A percentile compares a stretch with the other conserved stretches of the same genome.
Evolutionary conservation across 2,113 vertebrate genomes (phyloP).

Genomic region (Oryzias javanicus): DNA sequence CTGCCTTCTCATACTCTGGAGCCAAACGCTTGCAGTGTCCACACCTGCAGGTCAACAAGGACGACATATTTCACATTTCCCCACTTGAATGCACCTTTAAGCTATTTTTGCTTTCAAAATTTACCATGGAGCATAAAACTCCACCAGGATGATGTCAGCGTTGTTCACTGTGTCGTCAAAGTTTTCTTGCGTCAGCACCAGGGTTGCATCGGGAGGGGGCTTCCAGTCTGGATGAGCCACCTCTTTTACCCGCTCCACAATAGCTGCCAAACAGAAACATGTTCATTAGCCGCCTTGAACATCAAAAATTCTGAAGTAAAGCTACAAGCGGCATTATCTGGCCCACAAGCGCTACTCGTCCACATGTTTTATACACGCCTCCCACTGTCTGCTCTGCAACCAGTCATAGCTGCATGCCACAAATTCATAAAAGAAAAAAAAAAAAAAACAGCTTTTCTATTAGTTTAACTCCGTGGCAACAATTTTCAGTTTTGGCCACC

Average conservation of each 20-base stretch:
- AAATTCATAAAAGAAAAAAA: too few relatives aligned
- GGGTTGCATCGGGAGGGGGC: conserved; percentile 89
- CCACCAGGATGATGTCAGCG: conserved; percentile 95
- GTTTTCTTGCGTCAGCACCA: conserved; percentile 91
- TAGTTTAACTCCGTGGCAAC: too few relatives aligned
- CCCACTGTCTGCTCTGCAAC: too few relatives aligned
- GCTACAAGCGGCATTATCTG: too few relatives aligned
- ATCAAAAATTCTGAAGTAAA: too few relatives aligned
- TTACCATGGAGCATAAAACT: conserved; percentile 97
- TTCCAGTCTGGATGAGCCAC: conserved; percentile 90
- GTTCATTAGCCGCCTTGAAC: background rate
- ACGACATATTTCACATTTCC: background rate
- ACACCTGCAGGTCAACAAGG: conserved; percentile 78
- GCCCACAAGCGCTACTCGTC: too few relatives aligned
- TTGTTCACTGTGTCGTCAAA: conserved; percentile 87
- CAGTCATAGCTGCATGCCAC: too few relatives aligned
- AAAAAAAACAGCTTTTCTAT: too few relatives aligned
- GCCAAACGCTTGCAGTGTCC: conserved; percentile 96
- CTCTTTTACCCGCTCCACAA: conserved; percentile 88
- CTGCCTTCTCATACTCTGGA: conserved; percentile 95
- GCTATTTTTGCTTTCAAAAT: too few relatives aligned
- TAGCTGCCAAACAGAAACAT: conserved; percentile 76
- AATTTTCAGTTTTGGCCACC: too few relatives aligned
- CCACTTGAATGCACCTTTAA: background rate
- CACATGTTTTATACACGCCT: too few relatives aligned